Base-by-base conservation (phyloP, 2,888 invertebrate species). In the Celastrina argiolus region DNA sequence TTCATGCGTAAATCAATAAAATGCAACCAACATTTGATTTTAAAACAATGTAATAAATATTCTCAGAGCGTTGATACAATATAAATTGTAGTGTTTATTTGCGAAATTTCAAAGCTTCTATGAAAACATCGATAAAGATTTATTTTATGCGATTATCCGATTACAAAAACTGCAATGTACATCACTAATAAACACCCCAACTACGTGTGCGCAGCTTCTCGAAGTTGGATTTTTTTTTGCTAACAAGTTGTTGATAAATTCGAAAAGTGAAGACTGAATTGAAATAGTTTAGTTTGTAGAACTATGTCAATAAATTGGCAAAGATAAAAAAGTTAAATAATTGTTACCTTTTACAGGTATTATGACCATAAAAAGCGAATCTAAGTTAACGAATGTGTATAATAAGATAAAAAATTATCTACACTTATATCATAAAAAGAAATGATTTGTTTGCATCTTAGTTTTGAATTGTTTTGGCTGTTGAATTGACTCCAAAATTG, bases 141-240 rank as follows among this genome's bases (percentile, higher is more conserved):
- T 22, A 63, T 42, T 63, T 63, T 14, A 68, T 16, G 51, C 31
- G 18, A 61, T 39, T 61, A 36, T 39, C 36, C 61, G 61, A 61
- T 61, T 61, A 39, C 18, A 22, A 61, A 61, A 31, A 61, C 36
- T 22, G 16, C 34, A 61, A n/a, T 58, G 18, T 61, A 61, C 61
- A 61, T 61, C 61, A 61, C 61, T 61, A 61, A 61, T 61, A 39
- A 61, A 45, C 14, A 31, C 67, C 68, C 67, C 41, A 69, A 73
- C 73, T 59, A 68, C 65, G 56, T 61, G 22, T 28, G 22, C 18
- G 31, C 51, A 12, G 51, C 34, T 65, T 64, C 28, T 66, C 34
- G 56, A 34, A 66, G 10, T 1, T 6, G 0, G 16, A 26, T 12
- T 51, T 22, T 22, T 51, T 51, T 4, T 12, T 12, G 18, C 45